Conservation (phyloP, 2,797 vertebrate species). For the Potorous gilbertii region DNA sequence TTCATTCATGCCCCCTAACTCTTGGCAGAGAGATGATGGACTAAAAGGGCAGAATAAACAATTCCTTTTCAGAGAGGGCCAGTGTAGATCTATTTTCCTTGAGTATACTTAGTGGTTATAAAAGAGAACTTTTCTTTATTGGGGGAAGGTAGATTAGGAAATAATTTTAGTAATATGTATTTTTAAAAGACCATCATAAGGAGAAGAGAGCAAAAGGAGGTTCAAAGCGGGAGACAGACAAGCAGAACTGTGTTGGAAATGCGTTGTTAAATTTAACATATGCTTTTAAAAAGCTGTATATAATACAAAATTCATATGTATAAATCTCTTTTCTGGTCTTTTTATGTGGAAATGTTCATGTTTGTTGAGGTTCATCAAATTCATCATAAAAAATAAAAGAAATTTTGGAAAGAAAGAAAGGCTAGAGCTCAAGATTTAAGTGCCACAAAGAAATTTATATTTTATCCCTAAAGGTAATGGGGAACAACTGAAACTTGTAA, state of each 20-base stretch:
- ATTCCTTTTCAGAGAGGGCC: not conserved
- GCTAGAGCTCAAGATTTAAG: not conserved
- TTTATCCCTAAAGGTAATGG: not conserved
- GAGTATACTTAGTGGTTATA: not conserved
- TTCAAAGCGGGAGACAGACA: not conserved
- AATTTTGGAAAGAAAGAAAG: not conserved
- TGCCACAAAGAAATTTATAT: not conserved
- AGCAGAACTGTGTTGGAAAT: not conserved
- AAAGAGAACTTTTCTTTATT: not conserved
- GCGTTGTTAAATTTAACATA: not conserved
- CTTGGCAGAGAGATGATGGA: not conserved
- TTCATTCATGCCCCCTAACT: not conserved
- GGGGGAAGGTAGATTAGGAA: not conserved
- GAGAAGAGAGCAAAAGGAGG: not conserved
- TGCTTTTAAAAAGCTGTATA: not conserved
- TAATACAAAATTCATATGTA: not conserved
- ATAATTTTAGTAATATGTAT: not conserved
- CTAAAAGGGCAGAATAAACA: not conserved
- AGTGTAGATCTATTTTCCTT: not conserved
- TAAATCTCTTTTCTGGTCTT: not conserved
- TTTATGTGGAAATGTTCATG: not conserved
- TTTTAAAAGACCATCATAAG: not conserved
- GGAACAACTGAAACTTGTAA: not conserved
- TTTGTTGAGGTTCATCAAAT: not conserved
- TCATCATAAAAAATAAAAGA: not conserved